These are phyloP conservation scores for Dryomyza anilis DNA, from an alignment of 2,888 invertebrate genomes.

Conservation along the genomic window DNA sequence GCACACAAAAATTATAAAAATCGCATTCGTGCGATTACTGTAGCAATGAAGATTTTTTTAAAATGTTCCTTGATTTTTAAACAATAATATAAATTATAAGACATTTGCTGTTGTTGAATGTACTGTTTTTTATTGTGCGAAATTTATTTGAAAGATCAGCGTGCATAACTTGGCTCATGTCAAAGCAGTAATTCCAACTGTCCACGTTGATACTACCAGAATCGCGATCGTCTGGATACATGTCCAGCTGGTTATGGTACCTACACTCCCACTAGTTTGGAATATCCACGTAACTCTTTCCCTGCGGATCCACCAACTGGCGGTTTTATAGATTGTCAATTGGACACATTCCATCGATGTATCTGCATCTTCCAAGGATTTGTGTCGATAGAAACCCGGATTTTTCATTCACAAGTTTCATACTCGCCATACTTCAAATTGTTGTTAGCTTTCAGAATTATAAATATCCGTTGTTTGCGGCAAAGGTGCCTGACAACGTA, in stretches of 20 bases:
- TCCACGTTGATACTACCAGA: slow-evolving; percentile 91
- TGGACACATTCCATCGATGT: slow-evolving; percentile 87
- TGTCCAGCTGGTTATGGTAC: slow-evolving; percentile 95
- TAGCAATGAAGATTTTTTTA: too few species aligned
- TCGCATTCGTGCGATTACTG: too few species aligned
- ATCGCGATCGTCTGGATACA: slow-evolving; percentile 85
- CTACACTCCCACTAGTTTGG: slow-evolving; percentile 91
- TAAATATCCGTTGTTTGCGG: slow-evolving; percentile 85
- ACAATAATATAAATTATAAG: too few species aligned
- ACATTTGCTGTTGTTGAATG: too few species aligned
- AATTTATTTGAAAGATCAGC: too few species aligned
- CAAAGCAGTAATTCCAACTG: too few species aligned
- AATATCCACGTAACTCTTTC: slow-evolving; percentile 91
- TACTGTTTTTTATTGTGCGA: too few species aligned
- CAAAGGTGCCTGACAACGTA: slow-evolving; percentile 87
- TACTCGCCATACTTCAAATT: slow-evolving; percentile 93
- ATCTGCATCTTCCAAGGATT: slow-evolving; percentile 81
- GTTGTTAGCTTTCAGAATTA: too few species aligned
- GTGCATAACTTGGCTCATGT: too few species aligned
- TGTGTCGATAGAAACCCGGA: slow-evolving; percentile 86
- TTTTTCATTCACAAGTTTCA: slow-evolving; percentile 91
- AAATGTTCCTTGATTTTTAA: too few species aligned
- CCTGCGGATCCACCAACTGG: slow-evolving; percentile 86
- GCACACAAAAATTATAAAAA: too few species aligned
- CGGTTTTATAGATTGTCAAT: slow-evolving; percentile 91